A percentile compares a stretch with the other conserved stretches of the same genome.
Evolutionary conservation across 64 coral and sea anemone genomes (phyloP).

Genomic region (Montipora capricornis): DNA sequence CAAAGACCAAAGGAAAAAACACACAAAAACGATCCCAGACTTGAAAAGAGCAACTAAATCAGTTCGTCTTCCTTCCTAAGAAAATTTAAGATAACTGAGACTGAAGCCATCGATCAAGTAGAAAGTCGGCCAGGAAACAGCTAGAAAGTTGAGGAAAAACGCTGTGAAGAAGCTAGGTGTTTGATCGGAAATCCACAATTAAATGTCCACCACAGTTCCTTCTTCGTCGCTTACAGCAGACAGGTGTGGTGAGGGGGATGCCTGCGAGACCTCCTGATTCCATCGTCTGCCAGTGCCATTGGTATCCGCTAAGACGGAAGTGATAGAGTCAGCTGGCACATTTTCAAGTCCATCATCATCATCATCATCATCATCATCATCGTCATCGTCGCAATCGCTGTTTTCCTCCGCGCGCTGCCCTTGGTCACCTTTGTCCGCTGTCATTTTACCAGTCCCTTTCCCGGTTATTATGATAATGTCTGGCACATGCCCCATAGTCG

Average conservation of each 20-base stretch:
- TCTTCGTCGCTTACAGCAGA: conserved; percentile 20
- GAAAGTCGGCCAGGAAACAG: not conserved
- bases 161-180: no score
- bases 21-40: not conserved
- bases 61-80: no score
- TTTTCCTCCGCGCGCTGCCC: not conserved
- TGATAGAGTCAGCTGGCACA: not conserved
- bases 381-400: not conserved
- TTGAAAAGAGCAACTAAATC: not conserved
- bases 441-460: not conserved
- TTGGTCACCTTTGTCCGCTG: not conserved
- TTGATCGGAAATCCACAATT: not conserved
- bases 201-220: conserved; percentile 26
- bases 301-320: not conserved
- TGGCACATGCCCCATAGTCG: not conserved
- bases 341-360: not conserved
- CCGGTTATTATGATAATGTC: conserved; percentile 32
- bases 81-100: no score
- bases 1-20: no score
- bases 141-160: not conserved
- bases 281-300: not conserved
- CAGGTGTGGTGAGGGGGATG: not conserved
- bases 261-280: not conserved
- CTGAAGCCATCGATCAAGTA: not conserved
- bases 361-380: not conserved